Evolutionary conservation across 1,140 invertebrate genomes (phyloP).

Genomic region (Leptoteleia sp.): DNA sequence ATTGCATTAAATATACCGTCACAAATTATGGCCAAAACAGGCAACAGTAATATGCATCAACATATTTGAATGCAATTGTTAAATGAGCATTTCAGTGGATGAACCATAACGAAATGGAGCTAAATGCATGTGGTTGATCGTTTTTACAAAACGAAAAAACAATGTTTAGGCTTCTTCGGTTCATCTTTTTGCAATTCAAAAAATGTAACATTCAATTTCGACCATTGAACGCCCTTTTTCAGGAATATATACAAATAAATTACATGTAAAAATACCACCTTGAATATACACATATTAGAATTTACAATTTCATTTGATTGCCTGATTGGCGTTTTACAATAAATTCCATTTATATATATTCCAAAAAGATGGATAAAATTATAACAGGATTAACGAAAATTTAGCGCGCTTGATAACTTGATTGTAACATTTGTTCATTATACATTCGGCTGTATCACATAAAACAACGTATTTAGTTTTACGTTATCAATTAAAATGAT

Average conservation of each 20-base stretch:
- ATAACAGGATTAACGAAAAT: conserved; percentile 16
- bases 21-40: not conserved
- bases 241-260: conserved; percentile 29
- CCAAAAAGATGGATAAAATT: conserved; percentile 8
- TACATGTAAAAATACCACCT: not conserved
- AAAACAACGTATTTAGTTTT: conserved; percentile 17
- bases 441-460: conserved; percentile 21
- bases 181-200: not conserved
- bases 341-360: conserved; percentile 18
- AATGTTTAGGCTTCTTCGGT: conserved; percentile 4
- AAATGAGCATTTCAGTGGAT: conserved; percentile 2
- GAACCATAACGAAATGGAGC: conserved; percentile 15
- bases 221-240: not conserved
- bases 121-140: conserved; percentile 9
- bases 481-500: conserved; percentile 5
- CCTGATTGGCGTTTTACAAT: not conserved
- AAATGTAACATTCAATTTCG: not conserved
- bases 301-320: too few relatives aligned
- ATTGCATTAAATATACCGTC: conserved; percentile 9
- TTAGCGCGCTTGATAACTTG: not conserved
- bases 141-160: conserved; percentile 16
- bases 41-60: not conserved
- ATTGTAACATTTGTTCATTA: conserved; percentile 18
- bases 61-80: conserved; percentile 3
- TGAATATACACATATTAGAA: not conserved